Conservation (phyloP, 2,888 invertebrate species). For the Elmis aenea region DNA sequence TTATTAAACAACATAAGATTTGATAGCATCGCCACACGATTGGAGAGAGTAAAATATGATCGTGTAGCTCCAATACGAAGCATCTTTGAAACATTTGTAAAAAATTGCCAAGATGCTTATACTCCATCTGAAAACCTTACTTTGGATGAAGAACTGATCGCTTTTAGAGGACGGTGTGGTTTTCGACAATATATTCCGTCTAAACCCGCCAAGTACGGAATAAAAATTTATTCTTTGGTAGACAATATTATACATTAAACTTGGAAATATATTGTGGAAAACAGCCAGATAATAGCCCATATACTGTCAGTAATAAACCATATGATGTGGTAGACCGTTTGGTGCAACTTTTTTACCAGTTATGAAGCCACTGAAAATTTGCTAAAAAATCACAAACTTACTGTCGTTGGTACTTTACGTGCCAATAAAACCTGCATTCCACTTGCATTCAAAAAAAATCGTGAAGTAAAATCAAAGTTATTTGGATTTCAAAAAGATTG, state of each 20-base stretch:
- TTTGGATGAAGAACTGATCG: neutral
- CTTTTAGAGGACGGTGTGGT: neutral
- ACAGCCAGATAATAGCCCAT: neutral
- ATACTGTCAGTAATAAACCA: neutral
- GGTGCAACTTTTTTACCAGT: neutral
- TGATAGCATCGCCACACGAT: neutral
- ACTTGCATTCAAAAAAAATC: neutral
- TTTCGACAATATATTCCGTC: neutral
- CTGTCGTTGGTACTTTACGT: constrained; percentile 21
- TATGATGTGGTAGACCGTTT: neutral
- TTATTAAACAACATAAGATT: neutral
- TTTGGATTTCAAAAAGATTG: constrained; percentile 26
- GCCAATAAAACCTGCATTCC: constrained; percentile 15
- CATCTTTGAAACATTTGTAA: neutral
- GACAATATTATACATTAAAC: neutral
- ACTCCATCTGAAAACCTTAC: neutral
- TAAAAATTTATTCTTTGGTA: neutral
- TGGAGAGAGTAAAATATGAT: neutral
- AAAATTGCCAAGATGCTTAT: constrained; percentile 1
- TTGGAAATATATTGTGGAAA: neutral
- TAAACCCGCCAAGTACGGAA: neutral
- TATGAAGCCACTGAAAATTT: neutral
- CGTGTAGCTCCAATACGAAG: constrained; percentile 1
- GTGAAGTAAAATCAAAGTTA: constrained; percentile 8
- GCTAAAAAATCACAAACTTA: constrained; percentile 13